phyloP scores from a whole-genome alignment of 2,113 vertebrate genomes.

The Datnioides undecimradiatus region DNA sequence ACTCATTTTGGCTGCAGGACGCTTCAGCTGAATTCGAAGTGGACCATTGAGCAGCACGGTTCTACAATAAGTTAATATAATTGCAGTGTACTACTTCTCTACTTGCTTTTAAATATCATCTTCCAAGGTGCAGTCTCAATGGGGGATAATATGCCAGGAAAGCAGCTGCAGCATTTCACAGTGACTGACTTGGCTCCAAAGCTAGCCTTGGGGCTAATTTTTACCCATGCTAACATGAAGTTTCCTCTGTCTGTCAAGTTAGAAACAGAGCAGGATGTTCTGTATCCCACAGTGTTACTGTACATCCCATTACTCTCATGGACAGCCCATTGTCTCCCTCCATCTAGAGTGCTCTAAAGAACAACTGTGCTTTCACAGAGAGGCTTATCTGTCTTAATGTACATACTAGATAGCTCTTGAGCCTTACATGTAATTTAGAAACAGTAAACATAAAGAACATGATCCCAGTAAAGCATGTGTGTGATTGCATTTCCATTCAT shows the following conservation, averaged over 20 bases:
- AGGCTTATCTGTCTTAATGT: slow-evolving; percentile 24
- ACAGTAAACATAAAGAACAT: neutral
- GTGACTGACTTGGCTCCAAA: slow-evolving; percentile 12
- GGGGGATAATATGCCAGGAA: slow-evolving; percentile 21
- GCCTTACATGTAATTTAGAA: neutral
- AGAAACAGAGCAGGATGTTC: slow-evolving; percentile 9
- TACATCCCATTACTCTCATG: slow-evolving; percentile 15
- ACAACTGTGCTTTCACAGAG: neutral
- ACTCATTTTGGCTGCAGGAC: neutral
- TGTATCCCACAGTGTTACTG: slow-evolving; percentile 17
- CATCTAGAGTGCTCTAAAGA: slow-evolving; percentile 27
- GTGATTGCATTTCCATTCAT: neutral
- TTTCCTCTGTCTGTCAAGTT: slow-evolving; percentile 20
- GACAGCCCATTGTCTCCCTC: slow-evolving; percentile 7
- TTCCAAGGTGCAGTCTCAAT: neutral
- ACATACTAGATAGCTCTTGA: neutral
- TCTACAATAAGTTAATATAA: neutral
- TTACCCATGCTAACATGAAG: slow-evolving; percentile 27
- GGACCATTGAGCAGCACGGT: neutral
- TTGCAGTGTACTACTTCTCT: neutral
- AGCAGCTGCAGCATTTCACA: slow-evolving; percentile 11
- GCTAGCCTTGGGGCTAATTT: slow-evolving; percentile 40
- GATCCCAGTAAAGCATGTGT: neutral
- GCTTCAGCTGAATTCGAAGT: neutral
- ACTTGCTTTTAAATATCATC: slow-evolving; percentile 20